Evolutionary conservation across 37 sponge, comb jelly and placozoan genomes (phyloP).

Genomic region (Cliona cf. orientalis): DNA sequence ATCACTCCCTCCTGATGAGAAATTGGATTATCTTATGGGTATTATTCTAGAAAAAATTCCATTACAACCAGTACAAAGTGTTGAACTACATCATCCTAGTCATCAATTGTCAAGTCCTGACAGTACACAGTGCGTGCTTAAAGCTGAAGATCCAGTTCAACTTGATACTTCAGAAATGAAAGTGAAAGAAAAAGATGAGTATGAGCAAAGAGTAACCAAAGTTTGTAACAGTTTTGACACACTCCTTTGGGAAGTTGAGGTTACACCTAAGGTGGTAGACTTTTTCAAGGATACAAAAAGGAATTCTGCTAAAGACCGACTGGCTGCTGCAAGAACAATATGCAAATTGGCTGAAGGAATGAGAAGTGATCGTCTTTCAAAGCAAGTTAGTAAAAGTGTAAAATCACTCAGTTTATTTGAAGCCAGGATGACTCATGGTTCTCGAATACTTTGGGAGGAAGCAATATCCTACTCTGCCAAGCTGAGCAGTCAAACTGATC

Average conservation of each 20-base stretch:
- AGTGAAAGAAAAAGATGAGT: no score
- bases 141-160: no score
- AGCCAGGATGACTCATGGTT: slow-evolving; percentile 53
- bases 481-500: slow-evolving; percentile 25
- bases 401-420: slow-evolving; percentile 51
- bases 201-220: no score
- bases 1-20: no score
- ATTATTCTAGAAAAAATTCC: no score
- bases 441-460: slow-evolving; percentile 76
- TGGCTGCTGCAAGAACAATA: slow-evolving; percentile 37
- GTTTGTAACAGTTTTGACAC: no score
- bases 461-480: slow-evolving; percentile 75
- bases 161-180: no score
- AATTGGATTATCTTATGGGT: no score
- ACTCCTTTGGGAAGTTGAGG: slow-evolving; percentile 83
- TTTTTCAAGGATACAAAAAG: slow-evolving; percentile 57
- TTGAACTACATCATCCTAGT: no score
- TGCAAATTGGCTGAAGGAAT: slow-evolving; percentile 62
- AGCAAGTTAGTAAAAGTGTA: slow-evolving; percentile 15
- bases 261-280: slow-evolving; percentile 58
- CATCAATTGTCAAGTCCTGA: no score
- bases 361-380: slow-evolving; percentile 32
- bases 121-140: no score
- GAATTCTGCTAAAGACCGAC: slow-evolving; percentile 4
- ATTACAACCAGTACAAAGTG: no score